Conservation (phyloP, 2,888 invertebrate species). For the Tholera decimalis region DNA sequence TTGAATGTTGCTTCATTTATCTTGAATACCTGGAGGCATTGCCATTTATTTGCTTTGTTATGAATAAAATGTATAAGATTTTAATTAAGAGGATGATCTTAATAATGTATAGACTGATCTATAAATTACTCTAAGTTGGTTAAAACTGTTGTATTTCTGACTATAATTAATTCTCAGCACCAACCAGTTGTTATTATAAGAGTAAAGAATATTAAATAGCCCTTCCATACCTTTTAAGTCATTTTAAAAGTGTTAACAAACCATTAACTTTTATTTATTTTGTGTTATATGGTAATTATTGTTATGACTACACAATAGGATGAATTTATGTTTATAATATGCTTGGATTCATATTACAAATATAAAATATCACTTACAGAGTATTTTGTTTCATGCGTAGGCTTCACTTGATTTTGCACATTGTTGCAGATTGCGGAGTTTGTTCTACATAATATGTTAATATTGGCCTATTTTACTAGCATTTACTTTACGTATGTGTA, state of each 20-base stretch:
- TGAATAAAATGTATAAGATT: constrained; percentile 10
- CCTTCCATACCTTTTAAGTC: constrained; percentile 36
- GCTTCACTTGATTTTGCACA: constrained; percentile 51
- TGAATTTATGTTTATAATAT: constrained; percentile 44
- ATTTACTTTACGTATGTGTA: neutral
- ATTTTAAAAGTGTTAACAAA: constrained; percentile 47
- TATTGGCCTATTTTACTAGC: constrained; percentile 17
- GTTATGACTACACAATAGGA: constrained; percentile 27
- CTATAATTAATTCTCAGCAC: constrained; percentile 38
- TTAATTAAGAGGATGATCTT: neutral
- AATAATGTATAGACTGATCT: neutral
- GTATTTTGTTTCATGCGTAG: constrained; percentile 58
- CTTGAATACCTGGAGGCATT: neutral
- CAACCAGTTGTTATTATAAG: constrained; percentile 20
- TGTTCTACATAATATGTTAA: constrained; percentile 27
- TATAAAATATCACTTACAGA: constrained; percentile 42
- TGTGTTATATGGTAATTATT: constrained; percentile 46
- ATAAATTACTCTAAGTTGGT: constrained; percentile 31
- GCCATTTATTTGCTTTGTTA: neutral
- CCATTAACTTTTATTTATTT: constrained; percentile 45
- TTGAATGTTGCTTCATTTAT: neutral
- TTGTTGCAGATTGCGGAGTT: constrained; percentile 46
- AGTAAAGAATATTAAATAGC: constrained; percentile 27
- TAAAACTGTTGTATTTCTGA: constrained; percentile 15
- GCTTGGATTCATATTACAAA: constrained; percentile 20